Evolutionary conservation across 2,797 vertebrate species (phyloP).

Genomic region (Buphagus erythrorhynchus): DNA sequence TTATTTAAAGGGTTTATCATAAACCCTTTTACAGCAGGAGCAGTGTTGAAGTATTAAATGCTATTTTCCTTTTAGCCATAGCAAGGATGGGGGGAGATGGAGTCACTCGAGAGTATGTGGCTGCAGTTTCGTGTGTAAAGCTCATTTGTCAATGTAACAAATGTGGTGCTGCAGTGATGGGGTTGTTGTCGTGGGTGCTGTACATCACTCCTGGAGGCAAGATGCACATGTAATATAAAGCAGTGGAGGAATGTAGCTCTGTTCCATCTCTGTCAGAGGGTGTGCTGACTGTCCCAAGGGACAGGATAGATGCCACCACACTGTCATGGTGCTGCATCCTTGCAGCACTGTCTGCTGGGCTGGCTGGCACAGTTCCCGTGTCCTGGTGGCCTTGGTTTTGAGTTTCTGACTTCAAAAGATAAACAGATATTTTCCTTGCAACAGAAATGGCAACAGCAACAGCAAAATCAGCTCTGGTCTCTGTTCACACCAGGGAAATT

Average conservation of each 20-base stretch:
- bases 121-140: neutral
- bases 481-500: neutral
- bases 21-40: slow-evolving; percentile 17
- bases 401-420: neutral
- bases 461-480: neutral
- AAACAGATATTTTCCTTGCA: neutral
- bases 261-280: neutral
- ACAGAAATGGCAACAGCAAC: neutral
- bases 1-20: slow-evolving; percentile 22
- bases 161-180: slow-evolving; percentile 1
- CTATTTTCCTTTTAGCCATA: slow-evolving; percentile 45
- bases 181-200: neutral
- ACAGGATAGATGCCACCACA: neutral
- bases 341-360: neutral
- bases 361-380: neutral
- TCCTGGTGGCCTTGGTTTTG: neutral
- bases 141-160: slow-evolving; percentile 69
- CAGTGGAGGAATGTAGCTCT: neutral
- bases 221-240: neutral
- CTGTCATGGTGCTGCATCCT: neutral
- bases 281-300: neutral
- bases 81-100: neutral
- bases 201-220: slow-evolving; percentile 20
- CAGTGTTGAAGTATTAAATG: slow-evolving; percentile 2
- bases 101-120: slow-evolving; percentile 13